These are phyloP conservation scores for Actenoides hombroni DNA, from an alignment of 2,113 vertebrate genomes.

Conservation along the genomic window DNA sequence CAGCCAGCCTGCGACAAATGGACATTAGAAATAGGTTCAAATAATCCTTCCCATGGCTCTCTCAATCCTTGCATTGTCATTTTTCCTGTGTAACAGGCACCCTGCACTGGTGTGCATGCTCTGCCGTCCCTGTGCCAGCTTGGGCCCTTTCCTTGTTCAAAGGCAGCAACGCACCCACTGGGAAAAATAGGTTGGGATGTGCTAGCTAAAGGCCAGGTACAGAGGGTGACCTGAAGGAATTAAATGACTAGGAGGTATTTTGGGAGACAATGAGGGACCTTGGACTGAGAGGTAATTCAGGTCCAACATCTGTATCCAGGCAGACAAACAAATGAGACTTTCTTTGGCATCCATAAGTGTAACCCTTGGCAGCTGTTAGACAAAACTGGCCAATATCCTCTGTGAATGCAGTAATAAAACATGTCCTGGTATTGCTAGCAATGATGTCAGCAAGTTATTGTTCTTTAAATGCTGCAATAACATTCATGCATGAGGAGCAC, in stretches of 20 bases:
- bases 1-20: neutral
- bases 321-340: neutral
- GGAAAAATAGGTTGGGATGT: neutral
- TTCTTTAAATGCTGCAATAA: neutral
- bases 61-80: neutral
- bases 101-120: neutral
- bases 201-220: neutral
- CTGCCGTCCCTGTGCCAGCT: neutral
- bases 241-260: neutral
- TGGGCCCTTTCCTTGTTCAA: neutral
- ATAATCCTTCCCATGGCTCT: neutral
- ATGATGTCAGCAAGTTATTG: slow-evolving; percentile 5
- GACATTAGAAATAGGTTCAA: neutral
- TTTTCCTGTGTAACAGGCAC: neutral
- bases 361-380: neutral
- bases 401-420: neutral
- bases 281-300: neutral
- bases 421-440: neutral
- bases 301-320: neutral
- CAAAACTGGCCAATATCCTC: neutral
- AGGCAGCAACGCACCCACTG: neutral
- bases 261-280: neutral
- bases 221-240: neutral
- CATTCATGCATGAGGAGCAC: neutral
- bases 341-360: neutral